Evolutionary conservation across 2,888 invertebrate genomes (phyloP), one percentile per base, ranked within the genome.

Genomic region (Crematogaster levior): DNA sequence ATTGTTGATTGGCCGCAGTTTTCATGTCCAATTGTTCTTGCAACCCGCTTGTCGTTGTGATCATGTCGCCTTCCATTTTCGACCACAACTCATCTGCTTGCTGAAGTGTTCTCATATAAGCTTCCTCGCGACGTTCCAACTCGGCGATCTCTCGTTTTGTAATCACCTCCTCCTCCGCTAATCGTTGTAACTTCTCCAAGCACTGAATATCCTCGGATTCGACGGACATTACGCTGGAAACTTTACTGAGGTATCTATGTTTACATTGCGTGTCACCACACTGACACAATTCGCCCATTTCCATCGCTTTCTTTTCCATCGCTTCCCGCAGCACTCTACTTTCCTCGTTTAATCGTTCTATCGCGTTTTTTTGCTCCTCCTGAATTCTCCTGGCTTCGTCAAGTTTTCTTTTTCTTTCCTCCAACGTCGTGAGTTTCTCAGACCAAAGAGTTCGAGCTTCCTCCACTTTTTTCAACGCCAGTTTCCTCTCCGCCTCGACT

Each of bases 31-130:
- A 92, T 93, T 96, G 93, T 93, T 95, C 88, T 88, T 94, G 90
- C 94, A 96, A 9, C 88, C 88, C 92, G 95, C 95, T 75, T 89
- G 91, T 96, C 95, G 10, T 72, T n/a, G 61, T 58, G 0, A 81
- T 63, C 1, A 74, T 61, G 7, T 84, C 88, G 3, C 74, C 95
- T 96, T 10, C 95, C 95, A 91, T 96, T 90, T 96, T 96, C 0
- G 96, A 96, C 96, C 97, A 97, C 94, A 97, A 96, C 83, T 97
- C 96, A 85, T 97, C 97, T 0, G 97, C 97, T 82, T 97, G 96
- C 81, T 97, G 96, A 91, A 97, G 93, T 90, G 97, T 97, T 91
- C 96, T 96, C 90, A 97, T 95, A 90, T 97, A 97, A 0, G 97
- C 96, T 1, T 96, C 95, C 92, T 97, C 97, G 63, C 96, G 95